A percentile compares a stretch with the other conserved stretches of the same genome.
phyloP scores from a whole-genome alignment of 2,113 vertebrate genomes.

The Geococcyx californianus region DNA sequence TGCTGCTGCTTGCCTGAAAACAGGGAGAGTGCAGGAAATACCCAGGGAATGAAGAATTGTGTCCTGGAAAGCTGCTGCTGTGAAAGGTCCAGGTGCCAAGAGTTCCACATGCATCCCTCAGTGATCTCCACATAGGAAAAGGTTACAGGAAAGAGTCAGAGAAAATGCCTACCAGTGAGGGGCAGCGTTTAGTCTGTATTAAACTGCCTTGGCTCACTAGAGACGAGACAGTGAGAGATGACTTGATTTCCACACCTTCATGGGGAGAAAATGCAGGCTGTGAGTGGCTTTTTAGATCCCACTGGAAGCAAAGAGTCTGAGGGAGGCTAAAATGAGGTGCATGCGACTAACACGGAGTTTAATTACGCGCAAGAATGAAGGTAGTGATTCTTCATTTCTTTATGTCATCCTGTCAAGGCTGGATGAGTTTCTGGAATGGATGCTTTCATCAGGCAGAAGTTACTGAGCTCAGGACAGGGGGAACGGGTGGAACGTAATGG shows the following conservation, averaged over 20 bases:
- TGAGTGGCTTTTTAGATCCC: not conserved
- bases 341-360: not conserved
- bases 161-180: not conserved
- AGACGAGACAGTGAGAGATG: not conserved
- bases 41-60: not conserved
- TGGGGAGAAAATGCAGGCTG: not conserved
- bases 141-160: not conserved
- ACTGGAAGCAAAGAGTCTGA: not conserved
- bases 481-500: not conserved
- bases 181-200: not conserved
- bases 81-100: not conserved
- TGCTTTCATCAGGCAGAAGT: slow-evolving; percentile 19
- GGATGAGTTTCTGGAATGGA: not conserved
- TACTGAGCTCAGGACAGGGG: not conserved
- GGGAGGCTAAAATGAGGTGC: not conserved
- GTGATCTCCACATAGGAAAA: not conserved
- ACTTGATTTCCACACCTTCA: not conserved
- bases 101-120: not conserved
- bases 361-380: not conserved
- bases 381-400: not conserved
- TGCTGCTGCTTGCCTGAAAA: not conserved
- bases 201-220: not conserved
- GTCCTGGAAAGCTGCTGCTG: not conserved
- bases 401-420: not conserved
- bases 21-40: not conserved